These are phyloP conservation scores for Gymnogyps californianus DNA, from an alignment of 2,113 vertebrate genomes.

Conservation along the genomic window DNA sequence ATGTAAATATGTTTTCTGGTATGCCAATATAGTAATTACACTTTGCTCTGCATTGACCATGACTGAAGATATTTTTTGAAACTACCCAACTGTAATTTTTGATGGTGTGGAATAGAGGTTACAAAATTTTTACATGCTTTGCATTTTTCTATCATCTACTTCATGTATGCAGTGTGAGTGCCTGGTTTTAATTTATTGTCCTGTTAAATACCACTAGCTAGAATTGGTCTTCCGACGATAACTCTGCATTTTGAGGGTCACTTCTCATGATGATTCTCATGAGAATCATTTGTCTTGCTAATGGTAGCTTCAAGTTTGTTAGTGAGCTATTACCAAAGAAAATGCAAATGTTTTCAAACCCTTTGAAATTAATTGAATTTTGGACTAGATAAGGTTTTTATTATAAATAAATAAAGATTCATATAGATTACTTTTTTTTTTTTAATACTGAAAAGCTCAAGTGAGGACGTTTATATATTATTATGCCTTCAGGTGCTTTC, in stretches of 20 bases:
- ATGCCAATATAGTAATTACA: neutral
- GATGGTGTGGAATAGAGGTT: neutral
- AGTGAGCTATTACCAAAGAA: neutral
- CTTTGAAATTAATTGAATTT: neutral
- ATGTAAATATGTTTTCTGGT: neutral
- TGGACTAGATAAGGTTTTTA: neutral
- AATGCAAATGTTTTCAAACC: neutral
- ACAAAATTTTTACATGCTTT: neutral
- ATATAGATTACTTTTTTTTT: neutral
- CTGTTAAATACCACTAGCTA: neutral
- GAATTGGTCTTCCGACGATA: neutral
- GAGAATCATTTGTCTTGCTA: neutral
- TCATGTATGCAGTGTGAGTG: neutral
- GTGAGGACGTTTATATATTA: neutral
- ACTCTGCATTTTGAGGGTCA: neutral
- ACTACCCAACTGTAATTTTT: neutral
- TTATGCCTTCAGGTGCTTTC: neutral
- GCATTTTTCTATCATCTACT: neutral
- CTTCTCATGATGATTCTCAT: neutral
- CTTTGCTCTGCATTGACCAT: neutral
- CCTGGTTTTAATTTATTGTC: neutral
- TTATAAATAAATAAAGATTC: neutral
- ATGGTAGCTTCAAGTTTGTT: neutral
- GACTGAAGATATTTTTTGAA: neutral
- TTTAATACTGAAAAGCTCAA: neutral